These are phyloP conservation scores for Mugil cephalus DNA, from an alignment of 2,113 vertebrate genomes.

Conservation along the genomic window DNA sequence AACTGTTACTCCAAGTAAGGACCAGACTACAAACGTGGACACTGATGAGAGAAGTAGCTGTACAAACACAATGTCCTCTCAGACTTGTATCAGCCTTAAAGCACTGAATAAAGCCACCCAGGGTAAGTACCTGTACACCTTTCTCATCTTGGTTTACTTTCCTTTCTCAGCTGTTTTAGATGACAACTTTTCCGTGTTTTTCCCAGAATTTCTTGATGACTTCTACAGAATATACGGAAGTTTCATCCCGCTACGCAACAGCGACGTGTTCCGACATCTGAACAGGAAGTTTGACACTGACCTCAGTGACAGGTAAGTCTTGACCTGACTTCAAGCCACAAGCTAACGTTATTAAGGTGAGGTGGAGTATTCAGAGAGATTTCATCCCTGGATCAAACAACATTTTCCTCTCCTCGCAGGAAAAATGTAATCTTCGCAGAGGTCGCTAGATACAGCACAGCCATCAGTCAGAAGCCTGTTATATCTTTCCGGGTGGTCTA, in stretches of 20 bases:
- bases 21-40: background rate
- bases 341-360: too few relatives aligned
- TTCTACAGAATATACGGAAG: slow-evolving; percentile 94
- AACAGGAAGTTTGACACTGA: slow-evolving; percentile 89
- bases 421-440: slow-evolving; percentile 88
- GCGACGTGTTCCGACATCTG: slow-evolving; percentile 90
- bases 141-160: background rate
- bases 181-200: slow-evolving; percentile 36
- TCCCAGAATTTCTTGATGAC: slow-evolving; percentile 91
- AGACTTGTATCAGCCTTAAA: slow-evolving; percentile 2
- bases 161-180: background rate
- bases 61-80: background rate
- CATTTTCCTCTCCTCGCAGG: slow-evolving; percentile 59
- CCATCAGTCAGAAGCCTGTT: slow-evolving; percentile 81
- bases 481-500: slow-evolving; percentile 91
- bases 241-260: slow-evolving; percentile 91
- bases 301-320: slow-evolving; percentile 87
- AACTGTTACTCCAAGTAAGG: background rate
- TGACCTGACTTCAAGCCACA: background rate
- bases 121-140: slow-evolving; percentile 30
- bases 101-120: slow-evolving; percentile 44
- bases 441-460: slow-evolving; percentile 87
- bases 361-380: background rate
- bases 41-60: background rate
- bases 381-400: background rate